Conservation (phyloP, 2,888 invertebrate genomes). For the Catocala sponsa region DNA sequence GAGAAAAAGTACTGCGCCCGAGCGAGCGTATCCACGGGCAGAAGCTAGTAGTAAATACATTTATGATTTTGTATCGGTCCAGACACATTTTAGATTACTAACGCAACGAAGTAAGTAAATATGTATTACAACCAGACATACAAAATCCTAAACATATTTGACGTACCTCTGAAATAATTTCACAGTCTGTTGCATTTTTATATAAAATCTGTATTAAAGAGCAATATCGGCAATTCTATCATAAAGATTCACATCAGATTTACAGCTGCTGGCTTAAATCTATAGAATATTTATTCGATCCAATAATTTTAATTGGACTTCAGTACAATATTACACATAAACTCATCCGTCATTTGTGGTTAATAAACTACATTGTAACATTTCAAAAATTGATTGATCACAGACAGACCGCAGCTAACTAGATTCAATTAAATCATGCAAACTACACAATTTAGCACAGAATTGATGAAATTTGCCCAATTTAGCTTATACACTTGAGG, state of each 20-base stretch:
- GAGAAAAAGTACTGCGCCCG: no score
- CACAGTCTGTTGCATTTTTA: neutral
- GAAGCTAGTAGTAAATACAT: no score
- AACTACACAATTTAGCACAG: conserved; percentile 16
- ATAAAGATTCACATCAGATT: no score
- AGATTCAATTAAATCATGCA: conserved; percentile 31
- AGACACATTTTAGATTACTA: no score
- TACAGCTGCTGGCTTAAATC: no score
- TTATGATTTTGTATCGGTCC: no score
- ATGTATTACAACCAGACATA: no score
- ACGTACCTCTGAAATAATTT: conserved; percentile 1
- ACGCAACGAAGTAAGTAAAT: no score
- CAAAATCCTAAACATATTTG: neutral
- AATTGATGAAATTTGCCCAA: conserved; percentile 42
- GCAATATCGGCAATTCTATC: no score
- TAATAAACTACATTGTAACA: conserved; percentile 24
- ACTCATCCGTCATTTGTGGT: conserved; percentile 19
- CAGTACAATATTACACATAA: neutral
- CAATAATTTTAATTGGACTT: neutral
- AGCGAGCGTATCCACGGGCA: no score
- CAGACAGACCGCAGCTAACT: conserved; percentile 29
- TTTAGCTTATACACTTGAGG: conserved; percentile 37
- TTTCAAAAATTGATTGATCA: conserved; percentile 42
- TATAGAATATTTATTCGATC: no score
- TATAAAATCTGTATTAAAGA: neutral